Evolutionary conservation across 2,797 vertebrate species (phyloP).

Genomic region (Myoxocephalus aenaeus): DNA sequence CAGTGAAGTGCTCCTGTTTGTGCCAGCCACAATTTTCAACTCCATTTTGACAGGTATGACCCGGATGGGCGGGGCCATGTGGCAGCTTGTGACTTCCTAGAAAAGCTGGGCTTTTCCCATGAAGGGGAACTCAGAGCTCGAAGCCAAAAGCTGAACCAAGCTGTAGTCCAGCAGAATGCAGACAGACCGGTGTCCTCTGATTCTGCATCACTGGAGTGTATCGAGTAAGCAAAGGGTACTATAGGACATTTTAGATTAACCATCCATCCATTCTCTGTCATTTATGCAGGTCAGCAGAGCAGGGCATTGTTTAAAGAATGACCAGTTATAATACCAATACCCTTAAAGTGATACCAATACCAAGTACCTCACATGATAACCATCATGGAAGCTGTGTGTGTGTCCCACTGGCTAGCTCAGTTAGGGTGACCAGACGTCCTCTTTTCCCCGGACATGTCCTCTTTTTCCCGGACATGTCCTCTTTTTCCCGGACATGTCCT

Average conservation of each 20-base stretch:
- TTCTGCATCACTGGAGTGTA: neutral
- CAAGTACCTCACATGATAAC: too few relatives aligned
- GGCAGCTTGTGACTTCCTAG: slow-evolving; percentile 37
- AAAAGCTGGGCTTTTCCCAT: slow-evolving; percentile 30
- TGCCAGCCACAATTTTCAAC: neutral
- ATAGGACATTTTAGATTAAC: too few relatives aligned
- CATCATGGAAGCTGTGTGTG: too few relatives aligned
- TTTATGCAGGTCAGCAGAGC: neutral
- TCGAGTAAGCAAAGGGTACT: slow-evolving; percentile 5
- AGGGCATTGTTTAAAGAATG: too few relatives aligned
- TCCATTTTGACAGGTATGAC: slow-evolving; percentile 45
- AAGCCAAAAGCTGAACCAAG: neutral
- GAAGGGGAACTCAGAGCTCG: neutral
- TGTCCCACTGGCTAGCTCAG: too few relatives aligned
- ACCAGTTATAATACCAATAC: too few relatives aligned
- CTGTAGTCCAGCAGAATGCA: neutral
- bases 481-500: too few relatives aligned
- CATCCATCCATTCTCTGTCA: too few relatives aligned
- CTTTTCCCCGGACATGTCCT: too few relatives aligned
- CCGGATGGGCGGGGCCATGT: slow-evolving; percentile 32
- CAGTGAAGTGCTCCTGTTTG: neutral
- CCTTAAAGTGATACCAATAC: too few relatives aligned
- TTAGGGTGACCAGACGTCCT: too few relatives aligned
- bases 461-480: too few relatives aligned
- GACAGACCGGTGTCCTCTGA: slow-evolving; percentile 5